Base-by-base conservation (phyloP, 23 tunicate species). In the Aplidium turbinatum region DNA sequence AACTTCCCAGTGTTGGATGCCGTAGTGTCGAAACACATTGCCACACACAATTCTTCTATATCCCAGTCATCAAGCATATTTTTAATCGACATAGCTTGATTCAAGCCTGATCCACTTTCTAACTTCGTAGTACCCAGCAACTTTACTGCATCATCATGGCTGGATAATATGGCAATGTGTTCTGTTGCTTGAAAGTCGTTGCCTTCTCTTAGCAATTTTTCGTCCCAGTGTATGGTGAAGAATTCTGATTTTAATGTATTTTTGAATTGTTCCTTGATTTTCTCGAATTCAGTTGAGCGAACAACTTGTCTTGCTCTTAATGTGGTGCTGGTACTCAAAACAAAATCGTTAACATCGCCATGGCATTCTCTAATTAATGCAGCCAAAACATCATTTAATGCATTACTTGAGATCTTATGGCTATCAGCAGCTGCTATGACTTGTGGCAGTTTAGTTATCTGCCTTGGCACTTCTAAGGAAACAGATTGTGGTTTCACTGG, bases 221-320 rank as follows among this genome's bases (percentile, higher is more conserved):
- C 67, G 31, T 60, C 67, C 36, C 67, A 60, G 31, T 60, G 67
- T 31, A 60, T 60, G 30, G 67, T 60, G 67, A 60, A 60, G 67
- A 29, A 30, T n/a, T n/a, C 18, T 60, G 34, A 11, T 53, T 53
- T 29, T 60, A 29, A 30, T 60, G 38, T 29, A 60, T n/a, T n/a
- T n/a, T n/a, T n/a, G n/a, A n/a, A n/a, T n/a, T n/a, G n/a, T n/a
- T n/a, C n/a, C n/a, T n/a, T n/a, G n/a, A n/a, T n/a, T n/a, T n/a
- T n/a, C n/a, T n/a, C n/a, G n/a, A n/a, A n/a, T n/a, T n/a, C n/a
- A n/a, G n/a, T n/a, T n/a, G n/a, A n/a, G n/a, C n/a, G n/a, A n/a
- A n/a, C n/a, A n/a, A n/a, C n/a, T n/a, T n/a, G n/a, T n/a, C n/a
- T n/a, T 60, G 22, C n/a, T 13, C 22, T 13, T 25, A 54, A n/a